Base-by-base conservation (phyloP, 2,113 vertebrate genomes). In the Lathamus discolor region DNA sequence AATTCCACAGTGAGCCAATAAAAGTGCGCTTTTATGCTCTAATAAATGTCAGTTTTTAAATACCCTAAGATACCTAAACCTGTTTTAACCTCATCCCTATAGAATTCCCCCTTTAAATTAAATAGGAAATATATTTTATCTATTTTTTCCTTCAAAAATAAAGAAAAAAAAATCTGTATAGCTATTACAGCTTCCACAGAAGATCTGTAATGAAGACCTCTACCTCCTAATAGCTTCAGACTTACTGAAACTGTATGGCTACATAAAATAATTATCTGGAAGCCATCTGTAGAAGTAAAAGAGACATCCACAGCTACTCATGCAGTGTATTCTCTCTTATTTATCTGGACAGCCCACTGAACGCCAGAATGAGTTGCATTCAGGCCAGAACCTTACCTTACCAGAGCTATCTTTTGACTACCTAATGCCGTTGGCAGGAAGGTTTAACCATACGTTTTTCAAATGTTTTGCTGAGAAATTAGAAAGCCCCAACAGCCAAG, bases 1-100 rank as follows among this genome's bases (percentile, higher is more conserved):
- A 93, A 92, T 94, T 91, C 62, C 63, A 13, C 37, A 85, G 66
- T n/a, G 3, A 88, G 43, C 46, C 86, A 92, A 90, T 68, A 88
- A 88, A 95, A 85, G 3, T 13, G 6, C 43, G 37, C 11, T 89
- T 92, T 95, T 91, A 93, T 73, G 31, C 17, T 73, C 41, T 57
- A 64, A 48, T 70, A 86, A 89, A 84, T 61, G 49, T 54, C 54
- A 80, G 7, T 17, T 93, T 80, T 86, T n/a, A 93, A 92, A 77
- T 77, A 62, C 29, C 20, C 33, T 39, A 62, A 31, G 54, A 85
- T 66, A 20, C 3, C 28, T 85, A 63, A 80, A n/a, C 19, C 41
- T 80, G 14, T 96, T 93, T 91, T 74, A 89, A 91, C 51, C 62
- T 80, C 39, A 57, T 61, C 5, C 9, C 17, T 80, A 48, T 11